phyloP scores from a whole-genome alignment of 2,113 vertebrate species.

The Struthio camelus region DNA sequence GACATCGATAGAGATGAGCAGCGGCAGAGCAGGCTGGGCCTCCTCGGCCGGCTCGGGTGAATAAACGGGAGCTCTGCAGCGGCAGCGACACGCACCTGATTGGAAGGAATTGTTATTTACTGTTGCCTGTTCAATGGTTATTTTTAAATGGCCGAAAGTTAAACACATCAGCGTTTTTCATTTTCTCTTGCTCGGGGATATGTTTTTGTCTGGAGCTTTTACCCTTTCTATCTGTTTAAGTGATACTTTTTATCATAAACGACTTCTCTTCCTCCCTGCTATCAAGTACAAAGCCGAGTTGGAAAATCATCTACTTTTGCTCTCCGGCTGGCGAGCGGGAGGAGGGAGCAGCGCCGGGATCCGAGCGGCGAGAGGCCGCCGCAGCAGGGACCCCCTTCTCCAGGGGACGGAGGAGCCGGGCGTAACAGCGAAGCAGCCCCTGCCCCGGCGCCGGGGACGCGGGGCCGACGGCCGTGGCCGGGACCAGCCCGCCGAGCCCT shows the following conservation, averaged over 20 bases:
- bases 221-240: neutral
- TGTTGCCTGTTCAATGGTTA: neutral
- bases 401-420: neutral
- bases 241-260: neutral
- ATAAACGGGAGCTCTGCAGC: rapidly evolving
- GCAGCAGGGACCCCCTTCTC: rapidly evolving
- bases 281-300: neutral
- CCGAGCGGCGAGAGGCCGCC: too few species aligned
- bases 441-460: rapidly evolving
- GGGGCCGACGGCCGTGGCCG: rapidly evolving
- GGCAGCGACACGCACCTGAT: rapidly evolving
- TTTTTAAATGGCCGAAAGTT: neutral
- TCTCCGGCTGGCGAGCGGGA: neutral
- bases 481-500: neutral
- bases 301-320: neutral
- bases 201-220: neutral
- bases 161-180: neutral
- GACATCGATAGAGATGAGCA: neutral
- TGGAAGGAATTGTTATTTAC: neutral
- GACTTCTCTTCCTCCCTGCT: neutral
- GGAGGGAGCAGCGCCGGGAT: neutral
- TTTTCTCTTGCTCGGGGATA: neutral
- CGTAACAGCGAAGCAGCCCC: neutral
- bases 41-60: neutral
- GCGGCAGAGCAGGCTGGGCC: rapidly evolving